Evolutionary conservation across 2,888 invertebrate genomes (phyloP), one percentile per base, ranked within the genome.

Genomic region (Ophion ventricosus): DNA sequence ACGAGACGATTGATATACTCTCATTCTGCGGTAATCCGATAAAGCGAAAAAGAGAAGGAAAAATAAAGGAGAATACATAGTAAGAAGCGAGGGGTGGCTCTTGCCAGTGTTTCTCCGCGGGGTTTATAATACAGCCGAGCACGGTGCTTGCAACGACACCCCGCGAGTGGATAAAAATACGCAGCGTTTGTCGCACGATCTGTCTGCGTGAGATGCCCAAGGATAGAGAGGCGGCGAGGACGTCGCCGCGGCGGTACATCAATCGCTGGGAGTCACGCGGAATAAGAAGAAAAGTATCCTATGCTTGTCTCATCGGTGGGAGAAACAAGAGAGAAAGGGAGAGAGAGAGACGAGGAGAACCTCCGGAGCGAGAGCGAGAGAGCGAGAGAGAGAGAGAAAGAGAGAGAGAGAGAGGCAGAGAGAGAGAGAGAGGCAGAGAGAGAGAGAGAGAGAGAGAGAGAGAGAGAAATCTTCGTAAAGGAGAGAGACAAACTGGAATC

Each of bases 191-290:
- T 82, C 82, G 75, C 82, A 69, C 75, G 82, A 72, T 82, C 59
- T 79, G 56, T 79, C 40, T 67, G 59, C 23, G 7, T 54, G 67
- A 20, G 67, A 76, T 83, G 76, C 54, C 72, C 57, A 49, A 66
- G 74, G 78, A 69, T 35, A 69, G 78, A 64, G 57, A 75, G 75
- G 49, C 75, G 77, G 67, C 75, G 73, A 64, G 54, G 63, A 67
- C 76, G 79, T 70, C 81, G 75, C 66, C 84, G 81, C 80, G 84
- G 86, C 83, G 85, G 86, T 84, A 87, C 87, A 87, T 87, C 87
- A 87, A 87, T 86, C 87, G 87, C 75, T 64, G 49, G 78, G 43
- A 59, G 35, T 64, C 26, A 64, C 64, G 17, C 64, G 11, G 77
- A 35, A 73, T 75, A 73, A 78, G 69, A 84, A 83, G 72, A 75